Evolutionary conservation across 2,888 invertebrate species (phyloP).

Genomic region (Heteromurus nitidus): DNA sequence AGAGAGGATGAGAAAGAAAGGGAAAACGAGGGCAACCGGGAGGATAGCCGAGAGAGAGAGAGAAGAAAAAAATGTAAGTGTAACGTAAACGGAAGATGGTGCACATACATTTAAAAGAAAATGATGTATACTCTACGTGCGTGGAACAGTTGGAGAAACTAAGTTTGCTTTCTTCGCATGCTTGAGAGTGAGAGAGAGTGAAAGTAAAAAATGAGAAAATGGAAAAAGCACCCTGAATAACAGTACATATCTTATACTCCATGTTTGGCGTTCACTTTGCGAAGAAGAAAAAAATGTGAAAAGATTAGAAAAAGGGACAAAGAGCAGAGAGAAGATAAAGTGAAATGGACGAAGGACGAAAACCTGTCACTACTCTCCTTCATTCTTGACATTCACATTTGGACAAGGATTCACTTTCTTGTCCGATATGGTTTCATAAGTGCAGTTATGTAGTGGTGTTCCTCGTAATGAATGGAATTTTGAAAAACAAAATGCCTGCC

Average conservation of each 20-base stretch:
- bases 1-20: slow-evolving; percentile 20
- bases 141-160: too few relatives aligned
- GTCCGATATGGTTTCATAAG: too few relatives aligned
- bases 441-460: too few relatives aligned
- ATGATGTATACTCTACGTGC: too few relatives aligned
- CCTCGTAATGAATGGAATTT: too few relatives aligned
- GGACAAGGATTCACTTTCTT: too few relatives aligned
- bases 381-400: not conserved
- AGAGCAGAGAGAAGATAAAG: slow-evolving; percentile 1
- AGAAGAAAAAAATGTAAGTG: slow-evolving; percentile 34
- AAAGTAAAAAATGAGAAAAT: not conserved
- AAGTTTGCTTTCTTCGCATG: too few relatives aligned
- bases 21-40: slow-evolving; percentile 66
- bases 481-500: too few relatives aligned
- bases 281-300: not conserved
- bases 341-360: not conserved
- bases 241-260: slow-evolving; percentile 10
- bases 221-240: not conserved
- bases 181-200: too few relatives aligned
- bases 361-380: not conserved
- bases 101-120: too few relatives aligned
- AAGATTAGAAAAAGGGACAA: not conserved
- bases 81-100: too few relatives aligned
- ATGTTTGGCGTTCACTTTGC: slow-evolving; percentile 13
- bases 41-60: slow-evolving; percentile 50